Conservation (phyloP, 2,797 vertebrate species). For the Eidolon dupreanum region DNA sequence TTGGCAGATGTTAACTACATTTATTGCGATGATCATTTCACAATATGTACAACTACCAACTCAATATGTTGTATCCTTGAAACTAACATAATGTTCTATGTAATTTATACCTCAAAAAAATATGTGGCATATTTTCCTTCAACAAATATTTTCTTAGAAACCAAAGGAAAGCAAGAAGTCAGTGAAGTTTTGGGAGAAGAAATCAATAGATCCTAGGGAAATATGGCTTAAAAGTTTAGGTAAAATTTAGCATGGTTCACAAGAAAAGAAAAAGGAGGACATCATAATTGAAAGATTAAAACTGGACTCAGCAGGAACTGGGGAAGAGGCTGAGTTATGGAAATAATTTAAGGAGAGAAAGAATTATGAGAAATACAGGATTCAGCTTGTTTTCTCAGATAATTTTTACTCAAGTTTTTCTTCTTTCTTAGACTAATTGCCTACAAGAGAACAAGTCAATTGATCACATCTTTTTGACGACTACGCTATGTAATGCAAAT, state of each 20-base stretch:
- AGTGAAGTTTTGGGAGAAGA: background rate
- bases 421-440: background rate
- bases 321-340: background rate
- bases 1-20: background rate
- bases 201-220: background rate
- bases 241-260: background rate
- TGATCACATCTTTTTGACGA: background rate
- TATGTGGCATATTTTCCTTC: background rate
- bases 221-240: background rate
- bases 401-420: background rate
- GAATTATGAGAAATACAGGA: background rate
- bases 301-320: background rate
- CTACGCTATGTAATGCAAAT: background rate
- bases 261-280: background rate
- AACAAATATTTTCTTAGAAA: constrained; percentile 48
- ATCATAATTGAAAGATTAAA: background rate
- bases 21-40: background rate
- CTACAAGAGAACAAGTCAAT: background rate
- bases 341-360: background rate
- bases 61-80: background rate
- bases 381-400: background rate
- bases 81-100: background rate
- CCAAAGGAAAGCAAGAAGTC: background rate
- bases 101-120: background rate
- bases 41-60: background rate